phyloP scores from a whole-genome alignment of 92 coral and sea anemone species.

The Actinostola sp. region DNA sequence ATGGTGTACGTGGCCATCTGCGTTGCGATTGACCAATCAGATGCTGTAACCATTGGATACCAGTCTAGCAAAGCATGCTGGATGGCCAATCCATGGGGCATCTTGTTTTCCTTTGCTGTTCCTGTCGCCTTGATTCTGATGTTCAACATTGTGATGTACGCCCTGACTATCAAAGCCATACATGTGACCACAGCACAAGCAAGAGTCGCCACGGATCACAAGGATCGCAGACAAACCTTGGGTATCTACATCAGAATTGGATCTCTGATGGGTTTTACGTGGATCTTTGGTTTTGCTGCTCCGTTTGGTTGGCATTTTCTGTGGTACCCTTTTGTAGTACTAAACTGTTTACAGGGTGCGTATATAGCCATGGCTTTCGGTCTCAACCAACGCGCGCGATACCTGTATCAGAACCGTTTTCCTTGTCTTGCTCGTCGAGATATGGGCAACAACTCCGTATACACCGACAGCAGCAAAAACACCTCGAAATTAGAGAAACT shows the following conservation, averaged over 20 bases:
- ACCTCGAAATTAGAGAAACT: slow-evolving; percentile 1
- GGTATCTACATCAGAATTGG: slow-evolving; percentile 59
- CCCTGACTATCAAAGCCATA: slow-evolving; percentile 58
- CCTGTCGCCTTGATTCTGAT: slow-evolving; percentile 45
- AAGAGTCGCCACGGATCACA: slow-evolving; percentile 35
- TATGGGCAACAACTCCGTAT: not conserved
- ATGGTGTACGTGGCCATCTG: slow-evolving; percentile 43
- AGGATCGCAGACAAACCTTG: slow-evolving; percentile 19
- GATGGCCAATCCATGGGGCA: slow-evolving; percentile 39
- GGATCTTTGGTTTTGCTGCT: slow-evolving; percentile 47
- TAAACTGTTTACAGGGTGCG: slow-evolving; percentile 43
- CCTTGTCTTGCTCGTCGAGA: not conserved
- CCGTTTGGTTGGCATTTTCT: slow-evolving; percentile 18
- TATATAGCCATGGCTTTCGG: slow-evolving; percentile 64
- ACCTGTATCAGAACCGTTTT: slow-evolving; percentile 24
- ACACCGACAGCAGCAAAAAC: not conserved
- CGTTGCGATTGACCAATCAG: slow-evolving; percentile 47
- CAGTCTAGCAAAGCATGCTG: slow-evolving; percentile 48
- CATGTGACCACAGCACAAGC: slow-evolving; percentile 44
- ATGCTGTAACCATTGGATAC: slow-evolving; percentile 45
- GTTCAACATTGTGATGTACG: slow-evolving; percentile 38
- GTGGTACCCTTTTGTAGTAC: slow-evolving; percentile 40
- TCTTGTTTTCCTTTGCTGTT: slow-evolving; percentile 22
- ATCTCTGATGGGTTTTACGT: slow-evolving; percentile 60
- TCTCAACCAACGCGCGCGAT: slow-evolving; percentile 33